Evolutionary conservation across 2,888 invertebrate genomes (phyloP), one percentile per base, ranked within the genome.

Genomic region (Harpalus rufipes): DNA sequence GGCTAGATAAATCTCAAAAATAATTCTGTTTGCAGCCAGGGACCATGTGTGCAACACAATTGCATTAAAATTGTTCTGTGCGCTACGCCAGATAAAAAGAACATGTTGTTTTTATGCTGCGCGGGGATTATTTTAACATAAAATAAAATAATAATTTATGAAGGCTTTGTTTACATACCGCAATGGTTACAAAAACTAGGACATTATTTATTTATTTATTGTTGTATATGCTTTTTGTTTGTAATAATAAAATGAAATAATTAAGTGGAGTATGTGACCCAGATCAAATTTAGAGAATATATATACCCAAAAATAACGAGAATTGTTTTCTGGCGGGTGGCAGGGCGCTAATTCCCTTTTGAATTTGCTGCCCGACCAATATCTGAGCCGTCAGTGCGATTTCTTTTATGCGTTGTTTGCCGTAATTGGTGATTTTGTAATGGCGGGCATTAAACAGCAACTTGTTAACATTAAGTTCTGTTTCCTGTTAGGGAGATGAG

Each of bases 1-100:
- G 18, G 72, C 72, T 74, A 74, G 44, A 74, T 74, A 74, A 74
- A 74, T 74, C 14, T 74, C 41, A 74, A 74, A 74, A 74, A 74
- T 74, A 18, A 74, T 74, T 74, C 16, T 18, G 21, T 74, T 74
- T 74, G 72, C n/a, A 44, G 8, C 39, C 41, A 41, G 72, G 16
- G 44, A 74, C 72, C 44, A 74, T 44, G 44, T 74, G 18, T 74
- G 72, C 72, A 74, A 18, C 44, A 74, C 18, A 44, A 74, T 74
- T 74, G 72, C 72, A 74, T 74, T 74, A 74, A 74, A 74, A 74
- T 74, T 74, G 18, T 44, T 41, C 72, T 18, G 44, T 12, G 1
- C 32, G 32, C 32, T 14, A 39, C 39, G 7, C 8, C 16, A 39
- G 25, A 1, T 68, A 16, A 21, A 68, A 68, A 32, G 68, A 0